A percentile compares a stretch with the other conserved stretches of the same genome.
These are phyloP conservation scores for Heliconius cydno DNA, from an alignment of 2,888 invertebrate genomes.

Conservation along the genomic window DNA sequence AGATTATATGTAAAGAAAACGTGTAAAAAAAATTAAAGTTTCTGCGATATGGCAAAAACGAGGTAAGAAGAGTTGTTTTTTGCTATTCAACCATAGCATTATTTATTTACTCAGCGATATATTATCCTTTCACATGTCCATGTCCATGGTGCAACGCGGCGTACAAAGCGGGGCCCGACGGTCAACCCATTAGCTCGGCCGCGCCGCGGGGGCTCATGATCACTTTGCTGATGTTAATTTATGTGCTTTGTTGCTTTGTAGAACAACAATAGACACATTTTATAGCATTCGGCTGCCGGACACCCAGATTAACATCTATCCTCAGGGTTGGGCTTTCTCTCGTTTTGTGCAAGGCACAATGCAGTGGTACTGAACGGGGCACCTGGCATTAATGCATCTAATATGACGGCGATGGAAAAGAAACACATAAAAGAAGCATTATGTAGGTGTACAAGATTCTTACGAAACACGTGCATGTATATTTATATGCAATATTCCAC, in stretches of 20 bases:
- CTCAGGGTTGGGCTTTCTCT: slow-evolving; percentile 76
- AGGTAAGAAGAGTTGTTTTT: slow-evolving; percentile 19
- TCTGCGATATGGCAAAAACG: not conserved
- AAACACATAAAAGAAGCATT: not conserved
- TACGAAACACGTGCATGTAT: slow-evolving; percentile 27
- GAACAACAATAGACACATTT: slow-evolving; percentile 71
- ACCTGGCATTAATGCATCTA: slow-evolving; percentile 75
- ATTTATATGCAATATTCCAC: not conserved
- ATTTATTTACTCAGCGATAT: slow-evolving; percentile 51
- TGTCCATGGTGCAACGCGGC: slow-evolving; percentile 36
- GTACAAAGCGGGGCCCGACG: slow-evolving; percentile 56
- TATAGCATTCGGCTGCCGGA: slow-evolving; percentile 79
- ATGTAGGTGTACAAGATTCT: slow-evolving; percentile 52
- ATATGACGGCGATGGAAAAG: slow-evolving; percentile 53
- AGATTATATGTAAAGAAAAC: not conserved
- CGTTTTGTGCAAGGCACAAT: slow-evolving; percentile 81
- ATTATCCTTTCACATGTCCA: slow-evolving; percentile 53
- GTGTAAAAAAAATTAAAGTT: not conserved
- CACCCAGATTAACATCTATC: slow-evolving; percentile 81
- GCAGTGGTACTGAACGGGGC: slow-evolving; percentile 61
- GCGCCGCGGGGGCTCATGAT: slow-evolving; percentile 79
- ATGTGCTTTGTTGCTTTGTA: slow-evolving; percentile 81
- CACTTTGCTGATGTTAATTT: slow-evolving; percentile 82
- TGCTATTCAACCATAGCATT: slow-evolving; percentile 29
- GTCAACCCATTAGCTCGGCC: slow-evolving; percentile 78